phyloP scores from a whole-genome alignment of 2,888 invertebrate genomes.

The Ophioninae sp. region DNA sequence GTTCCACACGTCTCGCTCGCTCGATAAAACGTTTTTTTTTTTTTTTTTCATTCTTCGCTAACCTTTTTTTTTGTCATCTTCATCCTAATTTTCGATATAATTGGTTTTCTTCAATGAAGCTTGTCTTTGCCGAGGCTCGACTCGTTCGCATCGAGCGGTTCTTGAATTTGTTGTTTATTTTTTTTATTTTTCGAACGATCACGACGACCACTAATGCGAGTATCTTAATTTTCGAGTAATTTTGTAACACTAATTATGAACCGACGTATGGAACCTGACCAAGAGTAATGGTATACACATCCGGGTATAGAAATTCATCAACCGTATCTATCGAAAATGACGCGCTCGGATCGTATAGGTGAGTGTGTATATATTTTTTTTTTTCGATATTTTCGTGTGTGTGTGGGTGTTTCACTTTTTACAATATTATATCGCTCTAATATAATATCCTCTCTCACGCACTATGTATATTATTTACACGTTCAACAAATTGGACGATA shows the following conservation, averaged over 20 bases:
- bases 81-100: slow-evolving; percentile 46
- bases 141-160: slow-evolving; percentile 58
- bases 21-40: slow-evolving; percentile 53
- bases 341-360: slow-evolving; percentile 51
- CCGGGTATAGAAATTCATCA: slow-evolving; percentile 58
- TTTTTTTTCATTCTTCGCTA: slow-evolving; percentile 18
- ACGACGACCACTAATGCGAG: slow-evolving; percentile 56
- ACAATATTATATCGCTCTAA: slow-evolving; percentile 77
- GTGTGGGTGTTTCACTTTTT: slow-evolving; percentile 66
- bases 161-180: slow-evolving; percentile 6
- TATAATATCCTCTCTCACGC: slow-evolving; percentile 75
- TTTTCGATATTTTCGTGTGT: slow-evolving; percentile 62
- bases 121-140: slow-evolving; percentile 58
- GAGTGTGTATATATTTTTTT: slow-evolving; percentile 51
- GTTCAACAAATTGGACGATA: slow-evolving; percentile 69
- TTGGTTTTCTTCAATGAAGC: slow-evolving; percentile 42
- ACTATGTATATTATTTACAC: slow-evolving; percentile 78
- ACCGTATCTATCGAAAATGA: slow-evolving; percentile 59
- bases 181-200: slow-evolving; percentile 48
- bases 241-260: slow-evolving; percentile 51
- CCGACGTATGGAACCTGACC: slow-evolving; percentile 70
- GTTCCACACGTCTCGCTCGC: slow-evolving; percentile 75
- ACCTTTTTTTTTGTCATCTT: slow-evolving; percentile 17
- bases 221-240: slow-evolving; percentile 54
- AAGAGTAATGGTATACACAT: slow-evolving; percentile 65